phyloP scores from a whole-genome alignment of 2,888 invertebrate species.

The Cephus pulcher region DNA sequence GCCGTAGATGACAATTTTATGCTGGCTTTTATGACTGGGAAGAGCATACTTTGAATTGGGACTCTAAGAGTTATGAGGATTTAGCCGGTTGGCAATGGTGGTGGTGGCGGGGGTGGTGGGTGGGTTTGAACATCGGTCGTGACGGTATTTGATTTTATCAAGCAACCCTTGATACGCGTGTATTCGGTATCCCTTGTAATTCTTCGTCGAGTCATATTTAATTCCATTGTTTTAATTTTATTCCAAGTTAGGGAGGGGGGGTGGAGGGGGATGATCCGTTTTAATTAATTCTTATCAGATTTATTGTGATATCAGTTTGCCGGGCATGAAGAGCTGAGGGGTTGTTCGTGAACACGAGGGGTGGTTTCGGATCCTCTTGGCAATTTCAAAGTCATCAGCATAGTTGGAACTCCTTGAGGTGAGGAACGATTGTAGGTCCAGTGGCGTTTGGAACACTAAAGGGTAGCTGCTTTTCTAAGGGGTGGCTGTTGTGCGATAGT shows the following conservation, averaged over 20 bases:
- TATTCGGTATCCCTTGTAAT: background rate
- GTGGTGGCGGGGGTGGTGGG: background rate
- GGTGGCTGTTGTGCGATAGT: conserved; percentile 61
- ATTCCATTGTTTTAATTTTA: background rate
- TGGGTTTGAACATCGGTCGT: background rate
- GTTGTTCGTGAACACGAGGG: background rate
- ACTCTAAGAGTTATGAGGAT: conserved; percentile 37
- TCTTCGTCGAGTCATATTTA: background rate
- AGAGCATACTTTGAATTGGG: conserved; percentile 55
- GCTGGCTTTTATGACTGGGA: conserved; percentile 55
- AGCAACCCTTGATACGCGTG: background rate
- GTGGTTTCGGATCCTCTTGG: conserved; percentile 9
- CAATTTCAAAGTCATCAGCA: conserved; percentile 49
- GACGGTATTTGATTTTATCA: background rate
- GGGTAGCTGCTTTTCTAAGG: conserved; percentile 41
- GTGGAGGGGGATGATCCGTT: background rate
- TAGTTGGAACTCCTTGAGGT: conserved; percentile 45
- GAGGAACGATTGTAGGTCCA: conserved; percentile 38
- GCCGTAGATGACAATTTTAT: conserved; percentile 57
- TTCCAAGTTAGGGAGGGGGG: background rate
- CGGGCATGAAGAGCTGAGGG: background rate
- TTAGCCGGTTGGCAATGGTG: conserved; percentile 13
- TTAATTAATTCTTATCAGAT: background rate
- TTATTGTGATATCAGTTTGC: background rate
- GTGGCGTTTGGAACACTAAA: conserved; percentile 41